A percentile compares a stretch with the other conserved stretches of the same genome.
These are phyloP conservation scores for Drosophila leonis DNA, from an alignment of 2,888 invertebrate genomes.

Conservation along the genomic window DNA sequence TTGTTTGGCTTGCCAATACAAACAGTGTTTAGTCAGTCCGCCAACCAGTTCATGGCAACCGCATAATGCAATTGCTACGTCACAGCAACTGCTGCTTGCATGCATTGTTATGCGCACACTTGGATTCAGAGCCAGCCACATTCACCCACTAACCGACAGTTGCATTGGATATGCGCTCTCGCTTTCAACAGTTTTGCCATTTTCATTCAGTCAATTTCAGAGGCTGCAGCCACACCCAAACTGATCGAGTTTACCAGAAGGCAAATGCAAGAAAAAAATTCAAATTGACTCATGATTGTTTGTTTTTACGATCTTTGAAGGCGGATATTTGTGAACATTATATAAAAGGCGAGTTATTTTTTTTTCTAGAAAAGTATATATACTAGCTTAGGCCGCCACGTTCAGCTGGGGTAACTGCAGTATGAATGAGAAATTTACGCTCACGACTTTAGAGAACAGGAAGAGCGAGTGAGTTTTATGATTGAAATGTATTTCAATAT, in stretches of 20 bases:
- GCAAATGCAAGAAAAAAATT: constrained; percentile 15
- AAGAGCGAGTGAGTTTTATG: too few relatives aligned
- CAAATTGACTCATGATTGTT: constrained; percentile 3
- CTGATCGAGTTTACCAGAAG: constrained; percentile 54
- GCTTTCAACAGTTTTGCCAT: constrained; percentile 46
- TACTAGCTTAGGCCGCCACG: too few relatives aligned
- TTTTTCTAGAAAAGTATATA: too few relatives aligned
- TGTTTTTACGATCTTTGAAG: neutral
- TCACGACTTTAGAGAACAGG: too few relatives aligned
- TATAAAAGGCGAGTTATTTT: too few relatives aligned
- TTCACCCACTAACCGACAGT: constrained; percentile 80
- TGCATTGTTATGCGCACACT: constrained; percentile 56
- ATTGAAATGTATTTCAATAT: too few relatives aligned
- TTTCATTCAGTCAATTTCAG: constrained; percentile 53
- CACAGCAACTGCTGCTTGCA: constrained; percentile 22
- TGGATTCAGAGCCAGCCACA: constrained; percentile 28
- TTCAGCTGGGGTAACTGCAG: too few relatives aligned
- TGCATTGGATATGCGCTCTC: constrained; percentile 47
- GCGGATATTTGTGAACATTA: too few relatives aligned
- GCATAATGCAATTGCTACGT: constrained; percentile 38
- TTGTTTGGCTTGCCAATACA: constrained; percentile 55
- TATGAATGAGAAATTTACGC: too few relatives aligned
- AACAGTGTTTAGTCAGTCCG: constrained; percentile 9
- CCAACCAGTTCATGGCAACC: constrained; percentile 9
- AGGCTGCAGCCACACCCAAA: constrained; percentile 48